Evolutionary conservation across 1,140 invertebrate species (phyloP).

Genomic region (Calliphora vicina): DNA sequence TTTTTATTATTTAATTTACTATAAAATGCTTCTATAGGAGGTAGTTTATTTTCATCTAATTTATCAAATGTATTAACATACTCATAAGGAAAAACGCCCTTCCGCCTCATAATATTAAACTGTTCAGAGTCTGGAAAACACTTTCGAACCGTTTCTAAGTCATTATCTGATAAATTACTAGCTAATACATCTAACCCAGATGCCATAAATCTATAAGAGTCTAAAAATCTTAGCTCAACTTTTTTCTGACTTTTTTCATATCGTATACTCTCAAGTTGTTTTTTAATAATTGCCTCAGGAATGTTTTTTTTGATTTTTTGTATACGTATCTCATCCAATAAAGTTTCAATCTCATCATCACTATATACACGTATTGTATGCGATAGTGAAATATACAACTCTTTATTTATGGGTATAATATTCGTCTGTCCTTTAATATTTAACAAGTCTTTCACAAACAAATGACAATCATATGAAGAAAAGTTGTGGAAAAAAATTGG

Average conservation of each 20-base stretch:
- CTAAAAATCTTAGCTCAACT: neutral
- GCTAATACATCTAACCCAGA: neutral
- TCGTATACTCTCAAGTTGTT: no score
- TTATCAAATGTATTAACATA: neutral
- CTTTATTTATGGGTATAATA: neutral
- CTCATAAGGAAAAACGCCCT: conserved; percentile 43
- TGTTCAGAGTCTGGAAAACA: neutral
- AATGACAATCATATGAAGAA: conserved; percentile 57
- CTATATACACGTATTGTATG: neutral
- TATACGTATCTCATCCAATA: no score
- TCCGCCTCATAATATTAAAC: neutral
- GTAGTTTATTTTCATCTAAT: conserved; percentile 54
- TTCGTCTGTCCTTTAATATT: conserved; percentile 41
- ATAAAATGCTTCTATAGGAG: conserved; percentile 50
- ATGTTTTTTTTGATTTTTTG: no score
- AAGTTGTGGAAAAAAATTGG: conserved; percentile 62
- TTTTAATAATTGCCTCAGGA: no score
- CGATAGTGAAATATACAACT: neutral
- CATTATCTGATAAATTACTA: conserved; percentile 44
- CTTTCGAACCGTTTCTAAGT: conserved; percentile 40
- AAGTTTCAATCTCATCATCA: no score
- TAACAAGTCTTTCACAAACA: conserved; percentile 48
- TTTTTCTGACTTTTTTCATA: neutral
- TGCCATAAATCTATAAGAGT: neutral
- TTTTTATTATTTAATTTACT: conserved; percentile 48